These are phyloP conservation scores for Anthopleura xanthogrammica DNA, from an alignment of 92 coral and sea anemone species.

Conservation along the genomic window DNA sequence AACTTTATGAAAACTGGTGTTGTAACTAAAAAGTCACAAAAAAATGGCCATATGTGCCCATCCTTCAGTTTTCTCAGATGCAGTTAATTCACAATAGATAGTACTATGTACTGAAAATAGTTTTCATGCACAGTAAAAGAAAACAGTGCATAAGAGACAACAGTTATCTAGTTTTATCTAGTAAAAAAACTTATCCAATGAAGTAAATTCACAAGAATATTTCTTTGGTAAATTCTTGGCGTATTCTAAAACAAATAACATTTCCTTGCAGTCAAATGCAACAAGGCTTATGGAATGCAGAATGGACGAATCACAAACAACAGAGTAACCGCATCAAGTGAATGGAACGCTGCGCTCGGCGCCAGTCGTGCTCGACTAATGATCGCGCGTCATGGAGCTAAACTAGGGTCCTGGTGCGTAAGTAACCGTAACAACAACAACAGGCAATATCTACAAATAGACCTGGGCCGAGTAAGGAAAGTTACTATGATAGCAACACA, in stretches of 20 bases:
- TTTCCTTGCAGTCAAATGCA: conserved; percentile 36
- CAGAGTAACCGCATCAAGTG: conserved; percentile 45
- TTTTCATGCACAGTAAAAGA: no score
- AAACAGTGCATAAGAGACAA: no score
- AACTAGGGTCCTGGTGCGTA: conserved; percentile 40
- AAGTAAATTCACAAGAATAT: no score
- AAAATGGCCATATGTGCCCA: no score
- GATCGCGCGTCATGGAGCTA: conserved; percentile 15
- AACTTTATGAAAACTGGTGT: no score
- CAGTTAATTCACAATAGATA: no score
- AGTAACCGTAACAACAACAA: conserved; percentile 32
- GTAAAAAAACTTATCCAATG: no score
- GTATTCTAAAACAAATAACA: background rate
- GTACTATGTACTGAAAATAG: no score
- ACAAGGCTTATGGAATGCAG: conserved; percentile 45
- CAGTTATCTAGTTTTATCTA: no score
- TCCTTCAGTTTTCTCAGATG: no score
- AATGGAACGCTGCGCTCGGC: conserved; percentile 18
- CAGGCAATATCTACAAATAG: conserved; percentile 9
- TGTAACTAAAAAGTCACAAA: no score
- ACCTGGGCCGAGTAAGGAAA: conserved; percentile 45
- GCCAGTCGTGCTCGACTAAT: conserved; percentile 47
- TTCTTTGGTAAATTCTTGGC: background rate
- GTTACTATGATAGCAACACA: conserved; percentile 49
- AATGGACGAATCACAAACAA: conserved; percentile 47